Conservation (phyloP, 2,113 vertebrate species). For the Scopus umbretta region DNA sequence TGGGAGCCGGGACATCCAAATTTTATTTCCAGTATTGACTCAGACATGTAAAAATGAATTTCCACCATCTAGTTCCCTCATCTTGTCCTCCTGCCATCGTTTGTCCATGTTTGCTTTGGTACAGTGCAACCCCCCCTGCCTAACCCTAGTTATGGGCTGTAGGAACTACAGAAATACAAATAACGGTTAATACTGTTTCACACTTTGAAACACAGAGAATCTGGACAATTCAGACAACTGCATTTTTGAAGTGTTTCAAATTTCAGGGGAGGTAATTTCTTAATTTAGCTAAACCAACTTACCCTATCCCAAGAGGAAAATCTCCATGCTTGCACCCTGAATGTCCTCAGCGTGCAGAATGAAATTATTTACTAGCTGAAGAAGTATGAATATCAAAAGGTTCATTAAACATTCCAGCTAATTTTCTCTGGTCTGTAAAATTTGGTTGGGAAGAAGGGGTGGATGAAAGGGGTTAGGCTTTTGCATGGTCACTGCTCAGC, state of each 20-base stretch:
- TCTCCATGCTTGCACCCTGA: neutral
- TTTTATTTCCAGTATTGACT: neutral
- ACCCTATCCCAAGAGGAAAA: neutral
- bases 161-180: neutral
- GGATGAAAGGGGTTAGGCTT: slow-evolving; percentile 6
- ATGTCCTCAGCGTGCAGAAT: slow-evolving; percentile 10
- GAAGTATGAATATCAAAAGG: slow-evolving; percentile 37
- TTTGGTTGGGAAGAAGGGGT: neutral
- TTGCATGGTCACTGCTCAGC: neutral
- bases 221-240: neutral
- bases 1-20: neutral
- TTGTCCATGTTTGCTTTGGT: neutral
- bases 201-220: neutral
- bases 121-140: neutral
- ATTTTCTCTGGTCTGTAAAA: slow-evolving; percentile 36
- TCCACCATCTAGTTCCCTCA: neutral
- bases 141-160: neutral
- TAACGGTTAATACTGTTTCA: neutral
- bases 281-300: slow-evolving; percentile 4
- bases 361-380: slow-evolving; percentile 5
- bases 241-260: neutral
- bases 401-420: slow-evolving; percentile 34
- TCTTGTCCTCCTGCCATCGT: neutral
- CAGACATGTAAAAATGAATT: neutral
- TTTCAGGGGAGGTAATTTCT: slow-evolving; percentile 14